Evolutionary conservation across 2,888 invertebrate genomes (phyloP).

Genomic region (Agrochola lota): DNA sequence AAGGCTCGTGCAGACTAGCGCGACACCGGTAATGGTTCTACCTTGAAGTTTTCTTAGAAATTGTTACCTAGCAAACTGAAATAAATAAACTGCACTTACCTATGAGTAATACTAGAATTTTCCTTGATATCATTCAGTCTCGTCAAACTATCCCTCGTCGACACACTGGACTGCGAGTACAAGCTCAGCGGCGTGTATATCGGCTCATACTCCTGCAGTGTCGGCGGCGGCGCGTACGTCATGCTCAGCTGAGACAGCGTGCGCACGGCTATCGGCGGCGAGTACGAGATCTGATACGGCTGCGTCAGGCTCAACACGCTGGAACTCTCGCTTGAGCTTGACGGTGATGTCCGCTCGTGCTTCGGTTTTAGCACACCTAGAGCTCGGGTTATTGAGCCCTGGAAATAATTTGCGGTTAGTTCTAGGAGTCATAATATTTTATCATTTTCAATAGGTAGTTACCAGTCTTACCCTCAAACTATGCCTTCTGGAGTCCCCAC

Average conservation of each 20-base stretch:
- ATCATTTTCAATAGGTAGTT: background rate
- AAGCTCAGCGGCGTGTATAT: conserved; percentile 87
- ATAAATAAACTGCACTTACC: conserved; percentile 70
- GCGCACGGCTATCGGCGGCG: conserved; percentile 89
- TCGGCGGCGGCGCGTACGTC: conserved; percentile 91
- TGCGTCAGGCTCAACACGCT: conserved; percentile 90
- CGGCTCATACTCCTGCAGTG: conserved; percentile 89
- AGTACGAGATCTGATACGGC: conserved; percentile 87
- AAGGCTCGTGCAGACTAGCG: no score
- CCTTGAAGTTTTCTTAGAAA: no score
- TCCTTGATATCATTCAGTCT: conserved; percentile 87
- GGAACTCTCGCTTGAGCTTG: conserved; percentile 92
- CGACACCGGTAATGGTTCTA: no score
- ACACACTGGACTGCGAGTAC: conserved; percentile 87
- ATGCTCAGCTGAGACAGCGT: conserved; percentile 91
- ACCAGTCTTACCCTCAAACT: conserved; percentile 89
- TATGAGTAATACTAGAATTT: conserved; percentile 83
- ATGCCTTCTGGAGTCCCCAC: conserved; percentile 89
- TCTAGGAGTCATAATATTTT: background rate
- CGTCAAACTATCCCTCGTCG: conserved; percentile 86
- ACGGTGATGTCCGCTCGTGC: conserved; percentile 92
- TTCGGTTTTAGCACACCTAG: conserved; percentile 92
- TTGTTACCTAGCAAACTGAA: background rate
- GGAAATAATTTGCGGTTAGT: conserved; percentile 64
- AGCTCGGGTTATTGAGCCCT: conserved; percentile 94